Evolutionary conservation across 2,113 vertebrate species (phyloP).

Genomic region (Girardinichthys multiradiatus): DNA sequence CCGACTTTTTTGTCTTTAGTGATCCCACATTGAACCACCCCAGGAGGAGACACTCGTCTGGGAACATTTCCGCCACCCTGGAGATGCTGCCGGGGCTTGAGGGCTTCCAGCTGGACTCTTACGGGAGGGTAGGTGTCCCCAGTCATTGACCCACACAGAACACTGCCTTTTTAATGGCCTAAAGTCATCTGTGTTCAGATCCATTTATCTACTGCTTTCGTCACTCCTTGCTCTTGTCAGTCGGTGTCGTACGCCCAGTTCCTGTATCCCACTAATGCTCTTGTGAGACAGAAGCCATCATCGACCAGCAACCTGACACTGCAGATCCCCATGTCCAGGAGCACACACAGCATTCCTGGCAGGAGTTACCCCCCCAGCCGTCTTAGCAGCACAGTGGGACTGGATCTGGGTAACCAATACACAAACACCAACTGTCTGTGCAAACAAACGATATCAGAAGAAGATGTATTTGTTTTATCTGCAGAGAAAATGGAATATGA

Average conservation of each 20-base stretch:
- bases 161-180: not conserved
- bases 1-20: constrained; percentile 65
- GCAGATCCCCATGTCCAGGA: constrained; percentile 74
- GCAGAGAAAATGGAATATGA: too few relatives aligned
- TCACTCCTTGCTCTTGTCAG: constrained; percentile 50
- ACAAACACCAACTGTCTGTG: not conserved
- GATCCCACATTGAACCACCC: constrained; percentile 88
- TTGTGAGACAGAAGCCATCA: constrained; percentile 85
- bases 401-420: constrained; percentile 85
- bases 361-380: constrained; percentile 81
- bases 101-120: constrained; percentile 91
- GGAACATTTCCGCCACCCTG: constrained; percentile 86
- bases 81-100: constrained; percentile 94
- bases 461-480: too few relatives aligned
- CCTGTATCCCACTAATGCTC: constrained; percentile 92
- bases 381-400: constrained; percentile 81
- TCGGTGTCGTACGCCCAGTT: constrained; percentile 97
- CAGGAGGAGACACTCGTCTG: constrained; percentile 92
- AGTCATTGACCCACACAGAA: not conserved
- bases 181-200: not conserved
- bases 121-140: constrained; percentile 84
- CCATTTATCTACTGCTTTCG: not conserved
- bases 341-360: constrained; percentile 75
- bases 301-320: constrained; percentile 75
- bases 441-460: not conserved